A percentile compares a stretch with the other conserved stretches of the same genome.
These are phyloP conservation scores for Drosophila setifemur DNA, from an alignment of 1,140 invertebrate species.

Conservation along the genomic window DNA sequence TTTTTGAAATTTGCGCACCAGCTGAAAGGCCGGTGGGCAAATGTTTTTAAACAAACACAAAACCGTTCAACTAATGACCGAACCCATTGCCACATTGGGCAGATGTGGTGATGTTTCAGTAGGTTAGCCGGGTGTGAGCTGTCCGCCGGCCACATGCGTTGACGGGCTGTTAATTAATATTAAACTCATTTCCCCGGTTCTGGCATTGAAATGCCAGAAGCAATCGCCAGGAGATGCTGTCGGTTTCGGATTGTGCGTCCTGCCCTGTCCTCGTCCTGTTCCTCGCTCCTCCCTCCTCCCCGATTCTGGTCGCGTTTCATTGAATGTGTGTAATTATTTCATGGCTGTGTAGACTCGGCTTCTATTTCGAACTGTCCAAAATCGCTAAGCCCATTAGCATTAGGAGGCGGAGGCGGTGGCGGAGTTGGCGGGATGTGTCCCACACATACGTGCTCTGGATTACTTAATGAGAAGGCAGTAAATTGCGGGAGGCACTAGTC, in stretches of 20 bases:
- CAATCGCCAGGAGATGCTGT: constrained; percentile 24
- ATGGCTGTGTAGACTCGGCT: constrained; percentile 27
- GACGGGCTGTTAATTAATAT: constrained; percentile 71
- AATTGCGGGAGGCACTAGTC: constrained; percentile 53
- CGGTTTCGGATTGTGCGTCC: neutral
- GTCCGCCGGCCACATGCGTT: constrained; percentile 23
- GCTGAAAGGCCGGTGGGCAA: constrained; percentile 1
- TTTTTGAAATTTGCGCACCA: neutral
- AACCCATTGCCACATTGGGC: neutral
- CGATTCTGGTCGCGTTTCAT: constrained; percentile 67
- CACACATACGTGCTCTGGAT: constrained; percentile 50
- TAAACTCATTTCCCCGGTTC: constrained; percentile 68
- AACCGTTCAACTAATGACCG: constrained; percentile 24
- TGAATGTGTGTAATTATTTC: constrained; percentile 75
- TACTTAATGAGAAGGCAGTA: constrained; percentile 56
- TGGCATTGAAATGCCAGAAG: constrained; percentile 68
- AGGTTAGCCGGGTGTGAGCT: constrained; percentile 1
- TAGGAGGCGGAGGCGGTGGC: neutral
- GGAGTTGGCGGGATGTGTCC: neutral
- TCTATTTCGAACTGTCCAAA: constrained; percentile 33
- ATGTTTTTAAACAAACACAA: constrained; percentile 40
- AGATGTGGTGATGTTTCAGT: neutral
- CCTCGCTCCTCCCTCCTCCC: too few species aligned
- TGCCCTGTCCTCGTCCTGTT: too few species aligned
- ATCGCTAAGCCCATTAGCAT: constrained; percentile 42